Evolutionary conservation across 2,888 invertebrate genomes (phyloP), one percentile per base, ranked within the genome.

Genomic region (Ormyrus rosae): DNA sequence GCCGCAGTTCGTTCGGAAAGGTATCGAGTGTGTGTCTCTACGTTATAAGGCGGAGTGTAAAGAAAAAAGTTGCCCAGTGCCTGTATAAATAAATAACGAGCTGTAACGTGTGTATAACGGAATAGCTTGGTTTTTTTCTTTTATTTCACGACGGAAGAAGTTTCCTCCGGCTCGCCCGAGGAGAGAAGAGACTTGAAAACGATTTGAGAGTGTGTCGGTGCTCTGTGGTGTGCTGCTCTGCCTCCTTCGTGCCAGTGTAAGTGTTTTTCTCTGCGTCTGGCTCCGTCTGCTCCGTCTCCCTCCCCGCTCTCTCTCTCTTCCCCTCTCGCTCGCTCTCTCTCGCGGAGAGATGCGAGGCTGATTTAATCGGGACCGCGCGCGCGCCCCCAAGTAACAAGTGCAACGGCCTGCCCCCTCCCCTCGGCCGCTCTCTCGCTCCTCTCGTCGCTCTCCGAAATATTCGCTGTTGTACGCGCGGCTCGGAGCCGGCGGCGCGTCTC

Each of bases 401-500:
- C 80, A 75, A 74, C 80, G 80, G 70, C 80, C 80, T 63, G 65
- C n/a, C 45, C 56, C 50, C 68, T 63, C 69, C 53, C 50, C 74
- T 53, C 11, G 34, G 34, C 34, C 34, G 53, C 69, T 78, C 78
- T 72, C 50, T 64, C 76, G 72, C 77, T 81, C 80, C 6, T 51
- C 61, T 69, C 69, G 48, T 46, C 51, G 55, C 73, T 69, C 78
- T 82, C 80, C 76, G 80, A 79, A 83, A 72, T 80, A 77, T 77
- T 65, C 72, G 64, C 71, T 45, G 71, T 13, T n/a, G 48, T 6
- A 50, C 8, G 46, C 50, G 64, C 50, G 7, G 34, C 11, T 75
- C 67, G 72, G n/a, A n/a, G 55, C 55, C n/a, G 64, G 50, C 46
- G 48, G 63, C 46, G 48, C n/a, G 63, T 63, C 63, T 63, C 19